Percentiles rank a stretch among this genome's conserved stretches.
Conservation (phyloP, 2,888 invertebrate genomes). For the Abscondita cerata region DNA sequence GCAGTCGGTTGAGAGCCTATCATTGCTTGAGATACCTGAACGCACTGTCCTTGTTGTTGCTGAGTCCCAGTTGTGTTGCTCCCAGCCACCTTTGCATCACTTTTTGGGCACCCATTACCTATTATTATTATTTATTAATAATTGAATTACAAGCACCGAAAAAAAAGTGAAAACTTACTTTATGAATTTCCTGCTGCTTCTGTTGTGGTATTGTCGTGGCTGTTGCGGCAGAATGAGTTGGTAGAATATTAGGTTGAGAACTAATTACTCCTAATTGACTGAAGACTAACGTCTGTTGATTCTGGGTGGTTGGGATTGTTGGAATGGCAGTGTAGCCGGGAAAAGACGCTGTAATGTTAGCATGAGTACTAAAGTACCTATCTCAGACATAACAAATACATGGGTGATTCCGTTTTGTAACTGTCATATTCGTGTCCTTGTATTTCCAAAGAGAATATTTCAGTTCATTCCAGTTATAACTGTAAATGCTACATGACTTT, state of each 20-base stretch:
- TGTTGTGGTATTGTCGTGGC: constrained; percentile 60
- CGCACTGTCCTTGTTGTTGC: constrained; percentile 73
- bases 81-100: constrained; percentile 63
- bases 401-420: no score
- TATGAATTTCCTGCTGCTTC: constrained; percentile 71
- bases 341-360: constrained; percentile 62
- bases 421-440: no score
- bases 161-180: constrained; percentile 59
- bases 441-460: no score
- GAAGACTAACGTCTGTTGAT: constrained; percentile 78
- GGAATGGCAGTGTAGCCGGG: constrained; percentile 82
- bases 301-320: constrained; percentile 77
- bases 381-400: no score
- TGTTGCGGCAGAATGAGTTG: constrained; percentile 66
- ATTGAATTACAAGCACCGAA: neutral
- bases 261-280: constrained; percentile 75
- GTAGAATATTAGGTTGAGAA: constrained; percentile 71
- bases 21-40: constrained; percentile 76
- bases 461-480: no score
- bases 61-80: constrained; percentile 57
- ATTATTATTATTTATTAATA: neutral
- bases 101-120: constrained; percentile 61
- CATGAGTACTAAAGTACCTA: no score
- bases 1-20: constrained; percentile 70
- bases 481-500: no score